Evolutionary conservation across 2,888 invertebrate genomes (phyloP).

Genomic region (Leucozona laternaria): DNA sequence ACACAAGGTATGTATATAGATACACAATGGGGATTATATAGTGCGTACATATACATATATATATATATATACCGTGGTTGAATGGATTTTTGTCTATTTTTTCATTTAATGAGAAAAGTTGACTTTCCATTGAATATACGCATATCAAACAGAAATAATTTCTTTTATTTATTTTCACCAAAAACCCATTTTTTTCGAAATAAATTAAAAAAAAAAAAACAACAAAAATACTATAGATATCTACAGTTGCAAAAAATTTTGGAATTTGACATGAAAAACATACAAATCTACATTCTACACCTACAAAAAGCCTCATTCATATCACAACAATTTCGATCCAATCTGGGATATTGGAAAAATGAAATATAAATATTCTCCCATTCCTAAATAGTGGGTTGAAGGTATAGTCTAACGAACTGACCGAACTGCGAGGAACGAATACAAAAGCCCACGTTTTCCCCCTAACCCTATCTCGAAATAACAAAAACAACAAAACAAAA

Average conservation of each 20-base stretch:
- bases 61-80: not conserved
- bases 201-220: slow-evolving; percentile 11
- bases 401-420: not conserved
- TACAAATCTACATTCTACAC: not conserved
- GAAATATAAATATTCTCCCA: slow-evolving; percentile 26
- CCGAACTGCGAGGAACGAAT: not conserved
- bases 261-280: slow-evolving; percentile 2
- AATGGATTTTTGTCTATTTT: slow-evolving; percentile 55
- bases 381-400: not conserved
- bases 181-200: slow-evolving; percentile 27
- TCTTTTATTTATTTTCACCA: slow-evolving; percentile 11
- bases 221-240: slow-evolving; percentile 12
- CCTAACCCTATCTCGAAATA: slow-evolving; percentile 13
- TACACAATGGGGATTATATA: too few relatives aligned
- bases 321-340: slow-evolving; percentile 59
- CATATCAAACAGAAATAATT: slow-evolving; percentile 11
- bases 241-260: slow-evolving; percentile 21
- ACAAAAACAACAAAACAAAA: not conserved
- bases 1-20: too few relatives aligned
- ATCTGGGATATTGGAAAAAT: slow-evolving; percentile 62
- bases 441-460: not conserved
- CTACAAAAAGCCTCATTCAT: slow-evolving; percentile 12
- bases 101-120: slow-evolving; percentile 56
- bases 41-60: too few relatives aligned
- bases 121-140: slow-evolving; percentile 9